Percentiles rank a stretch among this genome's conserved stretches.
phyloP scores from a whole-genome alignment of 2,797 vertebrate genomes.

The Hirundo rustica region DNA sequence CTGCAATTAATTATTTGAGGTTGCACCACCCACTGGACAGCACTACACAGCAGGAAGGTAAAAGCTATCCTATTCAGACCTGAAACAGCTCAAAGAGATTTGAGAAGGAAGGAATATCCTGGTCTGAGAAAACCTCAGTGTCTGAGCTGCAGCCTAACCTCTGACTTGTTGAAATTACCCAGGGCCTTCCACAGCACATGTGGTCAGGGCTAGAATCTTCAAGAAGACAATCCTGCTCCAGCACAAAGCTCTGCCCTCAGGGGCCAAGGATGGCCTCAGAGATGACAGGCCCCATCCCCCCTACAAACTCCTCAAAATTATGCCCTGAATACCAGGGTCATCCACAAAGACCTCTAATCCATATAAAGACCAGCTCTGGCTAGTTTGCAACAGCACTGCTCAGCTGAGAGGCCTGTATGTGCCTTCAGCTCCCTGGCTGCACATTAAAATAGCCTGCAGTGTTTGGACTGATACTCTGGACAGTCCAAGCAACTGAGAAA shows the following conservation, averaged over 20 bases:
- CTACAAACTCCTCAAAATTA: neutral
- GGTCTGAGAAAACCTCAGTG: neutral
- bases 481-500: neutral
- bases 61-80: neutral
- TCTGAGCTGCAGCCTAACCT: neutral
- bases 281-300: neutral
- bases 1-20: neutral
- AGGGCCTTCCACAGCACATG: neutral
- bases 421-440: neutral
- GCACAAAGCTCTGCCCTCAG: neutral
- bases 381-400: neutral
- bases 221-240: neutral
- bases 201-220: neutral
- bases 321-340: neutral
- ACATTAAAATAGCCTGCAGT: neutral
- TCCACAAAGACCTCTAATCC: conserved; percentile 18
- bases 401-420: neutral
- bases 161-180: neutral
- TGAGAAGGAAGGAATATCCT: neutral
- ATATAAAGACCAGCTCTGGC: neutral
- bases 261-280: neutral
- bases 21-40: neutral
- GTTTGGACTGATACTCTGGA: neutral
- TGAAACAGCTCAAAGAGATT: neutral
- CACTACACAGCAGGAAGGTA: neutral